A percentile compares a stretch with the other conserved stretches of the same genome.
Conservation (phyloP, 2,113 vertebrate genomes). For the Dasyurus viverrinus region DNA sequence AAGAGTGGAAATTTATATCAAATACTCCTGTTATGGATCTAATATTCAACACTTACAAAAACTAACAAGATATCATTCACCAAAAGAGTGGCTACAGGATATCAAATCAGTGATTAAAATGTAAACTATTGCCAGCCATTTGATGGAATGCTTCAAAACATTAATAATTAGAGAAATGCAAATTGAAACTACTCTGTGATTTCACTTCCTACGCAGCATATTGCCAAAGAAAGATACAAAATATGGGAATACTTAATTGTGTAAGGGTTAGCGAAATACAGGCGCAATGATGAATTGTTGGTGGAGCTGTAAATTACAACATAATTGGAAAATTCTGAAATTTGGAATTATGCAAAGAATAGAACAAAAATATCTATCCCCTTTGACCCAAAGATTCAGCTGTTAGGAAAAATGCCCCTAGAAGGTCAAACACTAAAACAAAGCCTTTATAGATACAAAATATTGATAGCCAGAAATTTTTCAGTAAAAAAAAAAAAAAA, state of each 20-base stretch:
- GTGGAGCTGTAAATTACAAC: not conserved
- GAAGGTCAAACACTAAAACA: not conserved
- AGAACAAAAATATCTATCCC: not conserved
- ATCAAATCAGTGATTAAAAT: not conserved
- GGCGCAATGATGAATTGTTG: not conserved
- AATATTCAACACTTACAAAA: not conserved
- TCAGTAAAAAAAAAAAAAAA: not conserved
- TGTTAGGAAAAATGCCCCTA: not conserved
- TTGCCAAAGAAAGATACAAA: not conserved
- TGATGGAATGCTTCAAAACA: not conserved
- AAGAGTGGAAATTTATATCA: not conserved
- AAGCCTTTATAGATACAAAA: not conserved
- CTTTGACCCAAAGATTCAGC: not conserved
- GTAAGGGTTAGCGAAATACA: not conserved
- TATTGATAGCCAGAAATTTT: not conserved
- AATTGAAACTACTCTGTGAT: not conserved
- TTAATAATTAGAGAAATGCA: not conserved
- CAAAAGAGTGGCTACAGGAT: not conserved
- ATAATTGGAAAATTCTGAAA: not conserved
- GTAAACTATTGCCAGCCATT: not conserved
- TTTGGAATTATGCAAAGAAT: not conserved
- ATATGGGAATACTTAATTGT: not conserved
- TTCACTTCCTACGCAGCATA: not conserved
- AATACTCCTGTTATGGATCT: not conserved
- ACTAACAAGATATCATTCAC: not conserved